Conservation (phyloP, 1,140 invertebrate genomes). For the Hirudo medicinalis region DNA sequence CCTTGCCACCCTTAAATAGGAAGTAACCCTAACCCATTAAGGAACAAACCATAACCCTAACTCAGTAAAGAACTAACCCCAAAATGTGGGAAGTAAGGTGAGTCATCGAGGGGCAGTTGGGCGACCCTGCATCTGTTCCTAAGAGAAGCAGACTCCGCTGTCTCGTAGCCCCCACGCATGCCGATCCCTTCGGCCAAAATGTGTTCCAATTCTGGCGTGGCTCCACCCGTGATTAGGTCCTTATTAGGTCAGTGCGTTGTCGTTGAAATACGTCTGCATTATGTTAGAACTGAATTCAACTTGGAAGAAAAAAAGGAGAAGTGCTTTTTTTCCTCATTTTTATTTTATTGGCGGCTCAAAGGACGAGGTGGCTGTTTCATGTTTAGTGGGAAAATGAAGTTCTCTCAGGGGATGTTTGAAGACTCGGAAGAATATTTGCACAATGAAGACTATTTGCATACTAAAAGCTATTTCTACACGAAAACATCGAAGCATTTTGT, state of each 20-base stretch:
- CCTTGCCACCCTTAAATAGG: neutral
- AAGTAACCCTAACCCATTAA: neutral
- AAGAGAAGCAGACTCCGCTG: constrained; percentile 82
- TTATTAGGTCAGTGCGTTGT: constrained; percentile 28
- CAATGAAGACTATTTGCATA: too few species aligned
- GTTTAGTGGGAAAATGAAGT: too few species aligned
- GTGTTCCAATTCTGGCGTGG: constrained; percentile 31
- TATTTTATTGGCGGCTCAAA: too few species aligned
- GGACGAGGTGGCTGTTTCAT: too few species aligned
- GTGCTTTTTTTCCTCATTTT: too few species aligned
- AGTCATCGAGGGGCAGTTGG: constrained; percentile 91
- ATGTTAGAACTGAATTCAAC: neutral
- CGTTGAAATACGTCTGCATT: constrained; percentile 28
- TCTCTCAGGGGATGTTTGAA: too few species aligned
- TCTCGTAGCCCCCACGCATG: constrained; percentile 23
- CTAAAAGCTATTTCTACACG: too few species aligned
- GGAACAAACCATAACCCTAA: constrained; percentile 15
- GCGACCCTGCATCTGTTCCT: constrained; percentile 84
- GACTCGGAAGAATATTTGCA: too few species aligned
- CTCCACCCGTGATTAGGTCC: constrained; percentile 31
- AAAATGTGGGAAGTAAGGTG: constrained; percentile 80
- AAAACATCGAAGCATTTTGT: too few species aligned
- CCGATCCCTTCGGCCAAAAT: constrained; percentile 31
- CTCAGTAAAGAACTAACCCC: constrained; percentile 45
- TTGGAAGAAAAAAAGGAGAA: neutral